A percentile compares a stretch with the other conserved stretches of the same genome.
phyloP scores from a whole-genome alignment of 92 coral and sea anemone species.

The Plumapathes pennacea region DNA sequence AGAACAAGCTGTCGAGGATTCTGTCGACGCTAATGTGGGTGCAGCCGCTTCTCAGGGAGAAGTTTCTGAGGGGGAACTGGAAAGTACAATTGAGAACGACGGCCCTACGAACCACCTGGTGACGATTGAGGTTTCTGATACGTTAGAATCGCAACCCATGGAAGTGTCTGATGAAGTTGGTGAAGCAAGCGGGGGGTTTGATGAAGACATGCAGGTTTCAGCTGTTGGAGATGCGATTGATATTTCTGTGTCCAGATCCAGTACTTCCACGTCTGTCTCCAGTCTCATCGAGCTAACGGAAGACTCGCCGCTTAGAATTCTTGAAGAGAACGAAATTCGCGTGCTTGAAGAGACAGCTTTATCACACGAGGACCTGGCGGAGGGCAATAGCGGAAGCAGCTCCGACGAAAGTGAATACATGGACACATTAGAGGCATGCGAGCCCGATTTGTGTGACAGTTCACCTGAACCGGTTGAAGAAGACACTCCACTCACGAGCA shows the following conservation, averaged over 20 bases:
- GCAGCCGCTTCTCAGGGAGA: constrained; percentile 1
- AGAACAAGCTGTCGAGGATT: constrained; percentile 13
- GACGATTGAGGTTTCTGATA: background rate
- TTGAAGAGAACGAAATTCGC: constrained; percentile 77
- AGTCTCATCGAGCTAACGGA: constrained; percentile 77
- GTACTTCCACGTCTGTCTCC: constrained; percentile 19
- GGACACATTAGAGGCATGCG: constrained; percentile 38
- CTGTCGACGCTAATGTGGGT: constrained; percentile 1
- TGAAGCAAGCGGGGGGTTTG: background rate
- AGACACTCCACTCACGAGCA: no score
- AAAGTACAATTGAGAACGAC: background rate
- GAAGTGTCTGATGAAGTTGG: constrained; percentile 19
- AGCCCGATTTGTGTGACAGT: no score
- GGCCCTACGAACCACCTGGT: background rate
- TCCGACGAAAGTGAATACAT: constrained; percentile 55
- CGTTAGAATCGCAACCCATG: constrained; percentile 22
- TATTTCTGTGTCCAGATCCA: constrained; percentile 11
- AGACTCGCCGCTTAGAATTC: constrained; percentile 78
- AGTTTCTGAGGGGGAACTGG: background rate
- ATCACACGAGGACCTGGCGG: constrained; percentile 44
- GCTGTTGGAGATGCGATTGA: constrained; percentile 6
- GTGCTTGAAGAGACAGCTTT: constrained; percentile 60
- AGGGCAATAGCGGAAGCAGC: constrained; percentile 16
- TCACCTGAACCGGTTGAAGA: no score
- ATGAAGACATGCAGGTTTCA: background rate